Evolutionary conservation across 53 echinoderm and acorn worm species (phyloP).

Genomic region (Glandiceps talaboti): DNA sequence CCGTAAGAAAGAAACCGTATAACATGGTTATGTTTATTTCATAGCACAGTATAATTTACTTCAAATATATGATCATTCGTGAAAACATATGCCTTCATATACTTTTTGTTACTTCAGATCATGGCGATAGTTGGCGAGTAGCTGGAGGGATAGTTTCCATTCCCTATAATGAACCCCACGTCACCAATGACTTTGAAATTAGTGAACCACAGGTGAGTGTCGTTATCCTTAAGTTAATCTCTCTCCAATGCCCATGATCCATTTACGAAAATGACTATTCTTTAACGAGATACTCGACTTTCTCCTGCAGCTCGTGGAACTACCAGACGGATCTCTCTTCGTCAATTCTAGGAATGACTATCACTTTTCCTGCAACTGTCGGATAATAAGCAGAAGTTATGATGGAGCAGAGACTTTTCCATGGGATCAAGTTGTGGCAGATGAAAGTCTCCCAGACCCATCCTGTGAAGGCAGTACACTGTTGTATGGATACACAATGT

Average conservation of each 20-base stretch:
- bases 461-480: conserved; percentile 51
- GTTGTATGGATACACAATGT: conserved; percentile 44
- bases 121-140: conserved; percentile 67
- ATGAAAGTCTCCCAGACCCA: conserved; percentile 50
- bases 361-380: conserved; percentile 62
- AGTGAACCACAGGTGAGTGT: conserved; percentile 75
- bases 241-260: neutral
- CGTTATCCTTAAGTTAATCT: neutral
- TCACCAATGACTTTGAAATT: conserved; percentile 63
- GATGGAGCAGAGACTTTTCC: conserved; percentile 73
- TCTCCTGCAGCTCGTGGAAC: conserved; percentile 68
- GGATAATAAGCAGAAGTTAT: conserved; percentile 49
- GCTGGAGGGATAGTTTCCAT: conserved; percentile 59
- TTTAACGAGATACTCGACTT: no score
- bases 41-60: neutral
- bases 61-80: neutral
- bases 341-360: conserved; percentile 70
- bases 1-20: no score
- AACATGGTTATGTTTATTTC: no score
- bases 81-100: no score
- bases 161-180: conserved; percentile 37
- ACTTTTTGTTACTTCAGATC: conserved; percentile 85
- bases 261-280: neutral
- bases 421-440: conserved; percentile 35
- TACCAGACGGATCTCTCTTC: conserved; percentile 69